Percentiles rank a stretch among this genome's conserved stretches.
These are phyloP conservation scores for Trachelus stipa DNA, from an alignment of 2,888 invertebrate genomes.

Conservation along the genomic window DNA sequence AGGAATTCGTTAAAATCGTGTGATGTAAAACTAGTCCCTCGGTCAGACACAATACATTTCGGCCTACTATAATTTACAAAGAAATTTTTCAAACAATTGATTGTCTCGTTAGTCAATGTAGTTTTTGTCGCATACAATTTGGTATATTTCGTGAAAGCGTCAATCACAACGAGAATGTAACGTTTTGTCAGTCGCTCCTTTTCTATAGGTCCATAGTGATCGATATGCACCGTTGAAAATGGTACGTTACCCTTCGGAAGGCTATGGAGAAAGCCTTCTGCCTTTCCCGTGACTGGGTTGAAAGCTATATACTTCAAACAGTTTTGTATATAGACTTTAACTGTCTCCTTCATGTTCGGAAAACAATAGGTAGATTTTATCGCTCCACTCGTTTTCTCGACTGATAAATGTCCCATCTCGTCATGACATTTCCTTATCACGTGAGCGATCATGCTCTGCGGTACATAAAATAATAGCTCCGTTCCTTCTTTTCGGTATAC, in stretches of 20 bases:
- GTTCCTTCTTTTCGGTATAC: slow-evolving; percentile 30
- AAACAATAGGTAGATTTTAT: slow-evolving; percentile 14
- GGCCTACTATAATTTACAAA: slow-evolving; percentile 31
- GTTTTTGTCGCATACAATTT: slow-evolving; percentile 29
- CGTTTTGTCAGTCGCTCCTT: slow-evolving; percentile 17
- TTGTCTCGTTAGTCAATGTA: slow-evolving; percentile 25
- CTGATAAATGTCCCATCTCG: slow-evolving; percentile 31
- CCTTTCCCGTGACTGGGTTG: slow-evolving; percentile 30
- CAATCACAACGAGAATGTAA: slow-evolving; percentile 38
- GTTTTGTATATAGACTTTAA: slow-evolving; percentile 34
- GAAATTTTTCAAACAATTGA: slow-evolving; percentile 29
- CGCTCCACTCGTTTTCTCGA: slow-evolving; percentile 16
- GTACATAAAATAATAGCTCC: slow-evolving; percentile 31
- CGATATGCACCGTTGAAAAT: slow-evolving; percentile 40
- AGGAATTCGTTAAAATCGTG: slow-evolving; percentile 35
- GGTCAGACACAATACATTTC: slow-evolving; percentile 33
- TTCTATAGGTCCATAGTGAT: slow-evolving; percentile 43
- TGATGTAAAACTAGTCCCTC: slow-evolving; percentile 44
- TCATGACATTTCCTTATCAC: slow-evolving; percentile 29
- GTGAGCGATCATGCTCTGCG: slow-evolving; percentile 5
- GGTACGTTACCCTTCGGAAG: slow-evolving; percentile 44
- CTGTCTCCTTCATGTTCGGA: slow-evolving; percentile 19
- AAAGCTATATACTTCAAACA: slow-evolving; percentile 44
- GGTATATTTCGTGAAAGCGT: slow-evolving; percentile 41
- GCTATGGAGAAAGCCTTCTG: slow-evolving; percentile 37